A percentile compares a stretch with the other conserved stretches of the same genome.
Conservation (phyloP, 2,797 vertebrate genomes). For the Microcaecilia unicolor region DNA sequence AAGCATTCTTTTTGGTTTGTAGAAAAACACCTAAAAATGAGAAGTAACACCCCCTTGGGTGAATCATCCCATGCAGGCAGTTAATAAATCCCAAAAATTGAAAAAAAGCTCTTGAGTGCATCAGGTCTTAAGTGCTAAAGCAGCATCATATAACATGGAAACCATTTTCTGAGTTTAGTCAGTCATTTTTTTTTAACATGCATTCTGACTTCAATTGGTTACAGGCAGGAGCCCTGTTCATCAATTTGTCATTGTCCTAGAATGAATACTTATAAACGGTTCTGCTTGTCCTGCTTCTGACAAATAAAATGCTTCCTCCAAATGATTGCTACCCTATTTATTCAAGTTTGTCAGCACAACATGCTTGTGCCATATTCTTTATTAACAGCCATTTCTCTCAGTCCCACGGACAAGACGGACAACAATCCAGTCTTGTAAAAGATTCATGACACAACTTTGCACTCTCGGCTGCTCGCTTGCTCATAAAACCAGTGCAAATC, state of each 20-base stretch:
- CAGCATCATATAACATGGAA: fast-evolving
- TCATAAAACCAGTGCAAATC: conserved; percentile 72
- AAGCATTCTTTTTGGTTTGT: too few species aligned
- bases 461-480: conserved; percentile 56
- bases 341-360: conserved; percentile 15
- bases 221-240: neutral
- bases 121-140: fast-evolving
- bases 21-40: too few species aligned
- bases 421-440: conserved; percentile 60
- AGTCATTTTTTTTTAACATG: too few species aligned
- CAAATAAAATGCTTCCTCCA: neutral
- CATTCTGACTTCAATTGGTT: neutral
- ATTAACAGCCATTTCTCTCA: conserved; percentile 46
- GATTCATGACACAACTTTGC: conserved; percentile 66
- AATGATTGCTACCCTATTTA: neutral
- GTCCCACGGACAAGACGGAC: conserved; percentile 51
- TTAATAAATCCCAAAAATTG: too few species aligned
- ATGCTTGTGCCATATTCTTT: conserved; percentile 30
- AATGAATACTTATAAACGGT: conserved; percentile 4
- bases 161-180: fast-evolving
- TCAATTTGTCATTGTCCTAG: too few species aligned
- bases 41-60: too few species aligned
- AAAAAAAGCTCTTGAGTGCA: too few species aligned
- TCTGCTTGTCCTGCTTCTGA: conserved; percentile 4
- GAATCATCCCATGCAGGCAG: too few species aligned